Evolutionary conservation across 37 sponge, comb jelly and placozoan species (phyloP).

Genomic region (Chondrosia reniformis): DNA sequence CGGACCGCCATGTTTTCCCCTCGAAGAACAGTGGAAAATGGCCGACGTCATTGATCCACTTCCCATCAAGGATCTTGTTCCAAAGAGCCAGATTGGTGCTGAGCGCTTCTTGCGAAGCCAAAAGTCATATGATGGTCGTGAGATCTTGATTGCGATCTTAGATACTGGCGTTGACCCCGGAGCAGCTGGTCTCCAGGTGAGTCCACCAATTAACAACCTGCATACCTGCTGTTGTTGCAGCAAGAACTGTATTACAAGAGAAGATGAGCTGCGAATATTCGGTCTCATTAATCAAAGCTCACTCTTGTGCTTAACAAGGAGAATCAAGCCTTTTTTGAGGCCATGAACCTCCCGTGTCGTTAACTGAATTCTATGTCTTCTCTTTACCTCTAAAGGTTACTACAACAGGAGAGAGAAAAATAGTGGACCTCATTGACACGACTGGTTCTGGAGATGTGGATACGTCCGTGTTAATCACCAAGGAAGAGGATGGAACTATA

Average conservation of each 20-base stretch:
- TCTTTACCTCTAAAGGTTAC: constrained; percentile 45
- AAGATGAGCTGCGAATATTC: too few relatives aligned
- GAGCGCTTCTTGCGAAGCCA: constrained; percentile 56
- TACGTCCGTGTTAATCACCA: constrained; percentile 44
- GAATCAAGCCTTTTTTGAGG: too few relatives aligned
- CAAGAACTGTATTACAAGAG: too few relatives aligned
- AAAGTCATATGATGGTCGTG: constrained; percentile 76
- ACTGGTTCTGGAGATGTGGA: constrained; percentile 96
- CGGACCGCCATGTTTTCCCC: not conserved
- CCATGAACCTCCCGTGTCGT: too few relatives aligned
- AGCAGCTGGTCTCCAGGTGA: constrained; percentile 78
- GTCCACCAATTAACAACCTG: too few relatives aligned
- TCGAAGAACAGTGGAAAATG: too few relatives aligned
- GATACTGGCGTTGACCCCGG: constrained; percentile 97
- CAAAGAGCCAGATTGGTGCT: constrained; percentile 89
- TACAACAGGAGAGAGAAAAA: constrained; percentile 71
- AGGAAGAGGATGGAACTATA: constrained; percentile 24
- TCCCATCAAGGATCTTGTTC: constrained; percentile 65
- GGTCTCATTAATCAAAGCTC: too few relatives aligned
- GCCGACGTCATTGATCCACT: constrained; percentile 46
- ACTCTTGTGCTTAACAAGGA: too few relatives aligned
- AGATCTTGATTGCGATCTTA: constrained; percentile 72
- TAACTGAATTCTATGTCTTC: too few relatives aligned
- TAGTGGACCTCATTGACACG: constrained; percentile 79
- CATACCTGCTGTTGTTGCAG: too few relatives aligned